Conservation (phyloP, 2,113 vertebrate species). For the Lasiurus borealis region DNA sequence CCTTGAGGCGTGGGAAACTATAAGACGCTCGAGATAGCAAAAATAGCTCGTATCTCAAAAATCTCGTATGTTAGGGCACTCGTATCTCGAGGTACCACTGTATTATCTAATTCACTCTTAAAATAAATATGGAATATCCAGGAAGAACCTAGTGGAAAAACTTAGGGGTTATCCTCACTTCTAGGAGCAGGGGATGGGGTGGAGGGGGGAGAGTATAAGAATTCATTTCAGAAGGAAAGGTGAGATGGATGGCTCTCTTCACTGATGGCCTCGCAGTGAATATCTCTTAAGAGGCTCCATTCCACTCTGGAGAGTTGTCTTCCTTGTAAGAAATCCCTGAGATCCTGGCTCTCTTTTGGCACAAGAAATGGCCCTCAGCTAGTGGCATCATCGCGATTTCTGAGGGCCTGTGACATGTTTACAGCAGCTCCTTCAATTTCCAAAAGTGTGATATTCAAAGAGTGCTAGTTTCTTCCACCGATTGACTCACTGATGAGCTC, state of each 20-base stretch:
- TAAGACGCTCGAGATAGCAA: too few species aligned
- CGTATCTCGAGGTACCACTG: too few species aligned
- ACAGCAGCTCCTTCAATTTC: background rate
- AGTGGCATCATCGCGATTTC: background rate
- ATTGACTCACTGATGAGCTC: background rate
- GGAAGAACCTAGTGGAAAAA: background rate
- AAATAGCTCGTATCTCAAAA: too few species aligned
- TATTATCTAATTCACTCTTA: background rate
- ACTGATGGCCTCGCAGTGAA: background rate
- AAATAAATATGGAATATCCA: background rate
- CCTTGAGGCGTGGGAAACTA: too few species aligned
- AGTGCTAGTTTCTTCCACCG: background rate
- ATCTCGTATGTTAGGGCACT: too few species aligned
- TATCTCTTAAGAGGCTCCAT: background rate
- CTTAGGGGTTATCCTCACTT: background rate
- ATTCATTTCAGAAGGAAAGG: background rate
- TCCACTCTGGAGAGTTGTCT: background rate
- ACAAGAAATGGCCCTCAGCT: background rate
- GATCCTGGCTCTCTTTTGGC: background rate
- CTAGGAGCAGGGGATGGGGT: background rate
- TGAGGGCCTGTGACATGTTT: background rate
- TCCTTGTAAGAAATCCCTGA: background rate
- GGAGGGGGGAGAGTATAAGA: background rate
- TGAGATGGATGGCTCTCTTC: fast-evolving
- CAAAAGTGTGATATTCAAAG: background rate